A percentile compares a stretch with the other conserved stretches of the same genome.
Evolutionary conservation across 2,797 vertebrate genomes (phyloP).

Genomic region (Rhincodon typus): DNA sequence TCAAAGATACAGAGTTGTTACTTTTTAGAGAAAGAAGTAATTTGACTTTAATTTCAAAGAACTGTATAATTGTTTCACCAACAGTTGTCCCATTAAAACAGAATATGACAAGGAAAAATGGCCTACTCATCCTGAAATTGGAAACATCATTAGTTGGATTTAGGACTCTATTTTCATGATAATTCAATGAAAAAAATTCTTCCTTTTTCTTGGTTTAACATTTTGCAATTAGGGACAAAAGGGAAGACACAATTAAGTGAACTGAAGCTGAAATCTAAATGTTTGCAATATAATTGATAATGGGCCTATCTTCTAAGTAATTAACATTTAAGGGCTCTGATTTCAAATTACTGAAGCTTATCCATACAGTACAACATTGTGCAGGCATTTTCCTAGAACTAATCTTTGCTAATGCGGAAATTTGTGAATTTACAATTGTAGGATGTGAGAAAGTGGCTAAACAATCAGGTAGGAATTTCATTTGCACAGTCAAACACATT

Average conservation of each 20-base stretch:
- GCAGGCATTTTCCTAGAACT: not conserved
- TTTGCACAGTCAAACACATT: not conserved
- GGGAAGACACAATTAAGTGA: not conserved
- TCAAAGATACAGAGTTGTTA: not conserved
- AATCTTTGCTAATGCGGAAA: not conserved
- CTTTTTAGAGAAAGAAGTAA: not conserved
- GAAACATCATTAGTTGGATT: slow-evolving; percentile 25
- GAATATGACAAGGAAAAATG: slow-evolving; percentile 30
- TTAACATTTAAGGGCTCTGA: not conserved
- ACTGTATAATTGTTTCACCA: slow-evolving; percentile 6
- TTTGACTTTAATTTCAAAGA: slow-evolving; percentile 35
- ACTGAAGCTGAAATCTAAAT: not conserved
- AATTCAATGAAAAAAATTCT: not conserved
- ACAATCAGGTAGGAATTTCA: not conserved
- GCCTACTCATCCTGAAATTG: slow-evolving; percentile 3
- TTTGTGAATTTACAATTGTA: not conserved
- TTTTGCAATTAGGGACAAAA: slow-evolving; percentile 3
- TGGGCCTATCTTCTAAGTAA: not conserved
- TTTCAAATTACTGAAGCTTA: not conserved
- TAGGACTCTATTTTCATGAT: not conserved
- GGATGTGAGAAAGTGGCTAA: not conserved
- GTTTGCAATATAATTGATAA: not conserved
- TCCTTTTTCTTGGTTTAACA: not conserved
- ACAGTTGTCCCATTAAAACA: not conserved
- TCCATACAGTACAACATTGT: not conserved